phyloP scores from a whole-genome alignment of 2,888 invertebrate species.

The Scrobipalpa atriplicella region DNA sequence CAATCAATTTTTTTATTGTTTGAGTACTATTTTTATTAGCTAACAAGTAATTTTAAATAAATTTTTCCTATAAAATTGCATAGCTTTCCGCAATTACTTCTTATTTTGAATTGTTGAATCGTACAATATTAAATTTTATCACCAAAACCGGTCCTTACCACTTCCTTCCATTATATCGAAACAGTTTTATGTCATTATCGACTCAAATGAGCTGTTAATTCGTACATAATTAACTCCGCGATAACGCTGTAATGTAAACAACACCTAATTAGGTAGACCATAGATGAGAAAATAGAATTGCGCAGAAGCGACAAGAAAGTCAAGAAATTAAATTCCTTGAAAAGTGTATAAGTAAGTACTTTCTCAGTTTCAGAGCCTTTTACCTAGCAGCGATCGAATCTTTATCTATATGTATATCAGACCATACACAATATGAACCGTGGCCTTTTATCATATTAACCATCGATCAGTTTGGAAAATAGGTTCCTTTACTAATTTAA shows the following conservation, averaged over 20 bases:
- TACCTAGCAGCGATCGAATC: too few relatives aligned
- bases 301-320: constrained; percentile 12
- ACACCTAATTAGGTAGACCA: constrained; percentile 53
- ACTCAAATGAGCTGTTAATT: constrained; percentile 67
- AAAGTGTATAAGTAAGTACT: too few relatives aligned
- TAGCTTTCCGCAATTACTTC: not conserved
- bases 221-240: constrained; percentile 55
- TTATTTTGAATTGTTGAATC: not conserved
- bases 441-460: too few relatives aligned
- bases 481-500: too few relatives aligned
- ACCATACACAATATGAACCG: too few relatives aligned
- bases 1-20: too few relatives aligned
- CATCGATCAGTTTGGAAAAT: too few relatives aligned
- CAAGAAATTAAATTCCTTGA: not conserved
- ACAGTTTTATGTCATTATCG: constrained; percentile 43
- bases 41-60: too few relatives aligned
- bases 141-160: constrained; percentile 22
- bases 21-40: too few relatives aligned
- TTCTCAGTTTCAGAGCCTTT: too few relatives aligned
- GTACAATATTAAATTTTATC: constrained; percentile 4
- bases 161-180: constrained; percentile 42
- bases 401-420: too few relatives aligned
- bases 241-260: constrained; percentile 51
- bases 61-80: too few relatives aligned
- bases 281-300: constrained; percentile 34